Evolutionary conservation across 2,797 vertebrate genomes (phyloP), one percentile per base, ranked within the genome.

Genomic region (Kryptolebias ocellatus): DNA sequence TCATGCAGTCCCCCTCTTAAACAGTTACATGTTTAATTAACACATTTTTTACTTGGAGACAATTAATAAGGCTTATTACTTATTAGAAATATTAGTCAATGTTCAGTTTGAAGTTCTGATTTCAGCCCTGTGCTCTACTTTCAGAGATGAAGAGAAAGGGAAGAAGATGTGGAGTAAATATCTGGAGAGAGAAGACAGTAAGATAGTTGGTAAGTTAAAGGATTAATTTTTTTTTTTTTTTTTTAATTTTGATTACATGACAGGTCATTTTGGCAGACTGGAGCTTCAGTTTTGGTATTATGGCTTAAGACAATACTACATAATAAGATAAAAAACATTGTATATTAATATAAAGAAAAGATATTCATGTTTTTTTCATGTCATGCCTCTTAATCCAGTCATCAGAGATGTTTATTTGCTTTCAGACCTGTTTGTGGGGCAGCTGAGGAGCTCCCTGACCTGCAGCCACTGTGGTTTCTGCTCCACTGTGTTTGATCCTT

Each of bases 161-260:
- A 95, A 94, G 77, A 96, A 95, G 85, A 98, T 99, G 98, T 99
- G 98, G 98, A 94, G 92, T 87, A 97, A 95, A 89, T 99, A 98
- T 80, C 90, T 97, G 60, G 97, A 97, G 69, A 93, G 96, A 81
- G 98, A 99, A 83, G 97, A 99, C 94, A 99, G 98, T 74, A 95
- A 96, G 79, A 92, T 99, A 5, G 94, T 97, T 0, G 97, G 98
- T 97, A 80, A 95, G 97, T 90, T 34, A 24, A 58, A n/a, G 1
- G 12, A 11, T 8, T 4, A 20, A 11, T 51, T 54, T 49, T 60
- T 24, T 39, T 46, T 59, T 52, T 17, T 60, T 53, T 42, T 20
- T n/a, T n/a, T n/a, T n/a, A n/a, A n/a, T n/a, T n/a, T 5, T 52
- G 34, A 27, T 12, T 24, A 24, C 29, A 51, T 37, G 47, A 24